These are phyloP conservation scores for Caenorhabditis imperialis DNA, from an alignment of 2,888 invertebrate species.

Conservation along the genomic window DNA sequence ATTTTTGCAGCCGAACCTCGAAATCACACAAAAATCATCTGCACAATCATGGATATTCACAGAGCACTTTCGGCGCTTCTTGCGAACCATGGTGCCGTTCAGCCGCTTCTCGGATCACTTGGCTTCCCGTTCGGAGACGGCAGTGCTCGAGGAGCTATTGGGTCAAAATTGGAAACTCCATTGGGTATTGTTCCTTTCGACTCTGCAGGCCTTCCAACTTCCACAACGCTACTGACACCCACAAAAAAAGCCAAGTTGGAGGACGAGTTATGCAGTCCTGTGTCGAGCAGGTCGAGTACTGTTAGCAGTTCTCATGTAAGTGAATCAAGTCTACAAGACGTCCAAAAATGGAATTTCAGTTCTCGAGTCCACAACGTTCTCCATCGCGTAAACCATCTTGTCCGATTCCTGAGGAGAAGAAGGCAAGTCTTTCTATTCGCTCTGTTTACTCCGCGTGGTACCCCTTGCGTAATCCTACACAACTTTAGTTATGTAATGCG, in stretches of 20 bases:
- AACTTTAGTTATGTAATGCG: too few relatives aligned
- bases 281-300: conserved; percentile 49
- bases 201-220: conserved; percentile 14
- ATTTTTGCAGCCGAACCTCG: not conserved
- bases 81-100: conserved; percentile 18
- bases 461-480: too few relatives aligned
- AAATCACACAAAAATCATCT: too few relatives aligned
- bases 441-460: conserved; percentile 17
- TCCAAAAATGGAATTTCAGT: too few relatives aligned
- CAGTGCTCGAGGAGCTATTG: not conserved
- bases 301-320: conserved; percentile 53
- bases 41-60: conserved; percentile 45
- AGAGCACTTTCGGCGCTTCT: conserved; percentile 38
- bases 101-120: conserved; percentile 33
- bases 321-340: too few relatives aligned
- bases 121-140: conserved; percentile 40
- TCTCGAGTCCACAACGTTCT: conserved; percentile 60
- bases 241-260: conserved; percentile 47
- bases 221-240: conserved; percentile 29
- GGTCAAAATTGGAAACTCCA: conserved; percentile 35
- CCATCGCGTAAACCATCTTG: conserved; percentile 65
- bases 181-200: conserved; percentile 46
- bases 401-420: conserved; percentile 72
- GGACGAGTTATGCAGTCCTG: conserved; percentile 42
- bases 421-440: conserved; percentile 52